These are phyloP conservation scores for Pitangus sulphuratus DNA, from an alignment of 2,797 vertebrate genomes.

Conservation along the genomic window DNA sequence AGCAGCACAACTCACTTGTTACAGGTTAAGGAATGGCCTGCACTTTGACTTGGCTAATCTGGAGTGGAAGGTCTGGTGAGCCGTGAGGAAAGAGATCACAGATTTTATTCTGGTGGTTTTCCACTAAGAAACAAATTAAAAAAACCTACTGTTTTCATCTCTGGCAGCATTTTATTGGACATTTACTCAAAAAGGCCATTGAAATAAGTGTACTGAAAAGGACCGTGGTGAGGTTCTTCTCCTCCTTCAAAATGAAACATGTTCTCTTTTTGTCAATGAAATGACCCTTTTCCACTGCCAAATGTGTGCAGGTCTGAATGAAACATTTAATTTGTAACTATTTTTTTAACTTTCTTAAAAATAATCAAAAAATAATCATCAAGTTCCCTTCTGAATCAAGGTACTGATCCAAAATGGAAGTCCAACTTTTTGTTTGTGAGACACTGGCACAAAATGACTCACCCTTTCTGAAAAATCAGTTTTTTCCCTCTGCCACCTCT, in stretches of 20 bases:
- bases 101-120: background rate
- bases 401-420: background rate
- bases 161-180: background rate
- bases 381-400: background rate
- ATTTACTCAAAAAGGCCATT: background rate
- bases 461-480: background rate
- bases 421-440: background rate
- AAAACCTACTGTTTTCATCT: background rate
- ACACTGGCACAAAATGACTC: background rate
- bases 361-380: background rate
- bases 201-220: background rate
- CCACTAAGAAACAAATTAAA: background rate
- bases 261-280: slow-evolving; percentile 20
- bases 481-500: background rate
- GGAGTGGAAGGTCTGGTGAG: background rate
- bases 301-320: background rate
- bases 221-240: background rate
- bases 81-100: background rate
- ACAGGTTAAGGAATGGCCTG: background rate
- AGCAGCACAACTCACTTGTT: background rate
- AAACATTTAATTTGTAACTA: background rate
- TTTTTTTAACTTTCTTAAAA: background rate
- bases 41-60: background rate
- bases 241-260: background rate
- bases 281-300: background rate